Conservation (phyloP, 2,113 vertebrate genomes). For the Ciconia stormi region DNA sequence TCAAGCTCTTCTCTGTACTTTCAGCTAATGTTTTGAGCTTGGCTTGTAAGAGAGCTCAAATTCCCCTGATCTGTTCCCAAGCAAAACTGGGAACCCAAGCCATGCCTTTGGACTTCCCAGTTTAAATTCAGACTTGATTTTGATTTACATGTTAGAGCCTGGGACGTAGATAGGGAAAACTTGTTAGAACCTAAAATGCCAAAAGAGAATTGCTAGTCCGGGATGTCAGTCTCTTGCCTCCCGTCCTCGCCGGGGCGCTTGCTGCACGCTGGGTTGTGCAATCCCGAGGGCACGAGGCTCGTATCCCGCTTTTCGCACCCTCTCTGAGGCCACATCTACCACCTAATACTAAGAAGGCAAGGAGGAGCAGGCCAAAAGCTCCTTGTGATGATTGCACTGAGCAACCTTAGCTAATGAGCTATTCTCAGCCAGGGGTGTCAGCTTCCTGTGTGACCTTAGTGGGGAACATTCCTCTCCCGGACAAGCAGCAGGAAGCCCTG, state of each 20-base stretch:
- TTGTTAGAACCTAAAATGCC: background rate
- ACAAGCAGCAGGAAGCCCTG: background rate
- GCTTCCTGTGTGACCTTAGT: constrained; percentile 49
- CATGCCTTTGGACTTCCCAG: background rate
- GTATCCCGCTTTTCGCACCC: background rate
- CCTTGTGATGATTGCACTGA: background rate
- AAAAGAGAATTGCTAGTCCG: fast-evolving
- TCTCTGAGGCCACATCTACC: background rate
- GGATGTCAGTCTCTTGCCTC: background rate
- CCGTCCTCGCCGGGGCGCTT: background rate
- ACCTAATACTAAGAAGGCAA: background rate
- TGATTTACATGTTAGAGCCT: background rate
- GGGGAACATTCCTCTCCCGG: constrained; percentile 1
- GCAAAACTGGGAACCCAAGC: background rate
- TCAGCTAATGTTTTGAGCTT: background rate
- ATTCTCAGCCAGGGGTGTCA: constrained; percentile 46
- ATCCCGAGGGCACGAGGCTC: background rate
- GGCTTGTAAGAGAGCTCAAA: background rate
- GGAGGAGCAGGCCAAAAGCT: background rate
- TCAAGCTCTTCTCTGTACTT: background rate
- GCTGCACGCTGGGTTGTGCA: background rate
- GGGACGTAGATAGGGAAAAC: background rate
- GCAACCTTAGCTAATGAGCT: constrained; percentile 28
- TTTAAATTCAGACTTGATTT: background rate
- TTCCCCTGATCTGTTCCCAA: background rate